Base-by-base conservation (phyloP, 2,113 vertebrate genomes). In the Hipposideros armiger region DNA sequence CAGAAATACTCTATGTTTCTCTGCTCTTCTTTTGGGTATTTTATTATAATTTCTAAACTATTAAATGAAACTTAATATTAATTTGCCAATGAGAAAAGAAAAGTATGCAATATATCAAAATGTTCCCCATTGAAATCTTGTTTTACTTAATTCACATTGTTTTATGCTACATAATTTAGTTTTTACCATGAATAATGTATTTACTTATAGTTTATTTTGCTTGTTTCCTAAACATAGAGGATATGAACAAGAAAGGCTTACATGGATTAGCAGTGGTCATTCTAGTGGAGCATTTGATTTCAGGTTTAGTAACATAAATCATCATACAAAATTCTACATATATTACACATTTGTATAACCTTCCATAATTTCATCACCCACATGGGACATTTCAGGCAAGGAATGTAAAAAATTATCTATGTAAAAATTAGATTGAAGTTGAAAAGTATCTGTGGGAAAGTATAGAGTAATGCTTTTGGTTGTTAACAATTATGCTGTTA, bases 391-490 rank as follows among this genome's bases (percentile, higher is more conserved):
- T 96, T 96, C 80, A 95, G 62, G 86, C 86, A 97, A 50, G 93
- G 96, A 36, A 36, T 36, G 36, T 36, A 36, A 36, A 36, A 36
- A 36, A 36, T 36, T 36, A 36, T 36, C 96, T 98, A 95, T 97
- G 86, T 95, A 69, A 97, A 98, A 98, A 97, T 98, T 98, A 97
- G 95, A 97, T 98, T 98, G 98, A 98, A 97, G 84, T 97, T 97
- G 92, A 98, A 98, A 98, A 98, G 85, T 81, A 97, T 97, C 84
- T 91, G 87, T 89, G 92, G 86, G 86, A 96, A 98, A 96, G 97
- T 94, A 80, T 87, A 97, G 87, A 97, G 89, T 86, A 92, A 93
- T 96, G 96, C 58, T 97, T 98, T 82, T 96, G 90, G 90, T 97
- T 98, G 86, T 97, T 96, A 83, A 96, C 96, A 96, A 96, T 93